A percentile compares a stretch with the other conserved stretches of the same genome.
These are phyloP conservation scores for pig (Sus scrofa) DNA, from an alignment of 2,113 vertebrate genomes.

Conservation along the genomic window T2T-Sscrofa CM000813.6:13177501-13178000, in stretches of 20 bases:
- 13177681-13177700: background rate
- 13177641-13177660: background rate
- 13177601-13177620: background rate
- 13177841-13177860: background rate
- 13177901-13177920: background rate
- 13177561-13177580: conserved; percentile 32
- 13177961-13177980: background rate
- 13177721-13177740: background rate
- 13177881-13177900: background rate
- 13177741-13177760: background rate
- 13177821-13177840: background rate
- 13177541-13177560: conserved; percentile 28
- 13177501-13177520: conserved; percentile 47
- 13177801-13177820: background rate
- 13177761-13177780: background rate
- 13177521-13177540: conserved; percentile 36
- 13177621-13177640: background rate
- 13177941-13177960: background rate
- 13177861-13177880: background rate
- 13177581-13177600: conserved; percentile 15
- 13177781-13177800: background rate
- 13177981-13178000: background rate
- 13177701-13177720: background rate
- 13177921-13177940: background rate
- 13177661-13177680: background rate